These are phyloP conservation scores for Harpagus bidentatus DNA, from an alignment of 2,113 vertebrate genomes.

Conservation along the genomic window DNA sequence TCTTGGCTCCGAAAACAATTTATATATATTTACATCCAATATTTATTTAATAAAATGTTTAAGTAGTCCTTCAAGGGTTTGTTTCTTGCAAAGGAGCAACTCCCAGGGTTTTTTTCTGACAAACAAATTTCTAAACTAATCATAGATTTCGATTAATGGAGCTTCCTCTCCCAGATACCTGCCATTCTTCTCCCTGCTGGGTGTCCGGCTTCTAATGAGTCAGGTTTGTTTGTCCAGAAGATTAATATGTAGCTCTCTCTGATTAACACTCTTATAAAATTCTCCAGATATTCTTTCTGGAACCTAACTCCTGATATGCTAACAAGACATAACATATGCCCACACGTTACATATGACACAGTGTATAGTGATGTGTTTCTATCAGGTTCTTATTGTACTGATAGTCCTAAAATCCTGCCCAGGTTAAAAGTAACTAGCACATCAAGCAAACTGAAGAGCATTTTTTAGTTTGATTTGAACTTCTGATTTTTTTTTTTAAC, in stretches of 20 bases:
- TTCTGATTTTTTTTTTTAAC: not conserved
- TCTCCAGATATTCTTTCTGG: not conserved
- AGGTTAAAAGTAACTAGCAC: not conserved
- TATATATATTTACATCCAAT: not conserved
- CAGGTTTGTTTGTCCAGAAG: not conserved
- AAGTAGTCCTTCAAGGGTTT: not conserved
- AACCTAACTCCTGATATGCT: not conserved
- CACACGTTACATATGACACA: not conserved
- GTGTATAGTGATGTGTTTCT: not conserved
- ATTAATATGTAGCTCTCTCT: not conserved
- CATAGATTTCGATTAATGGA: not conserved
- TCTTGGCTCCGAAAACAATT: not conserved
- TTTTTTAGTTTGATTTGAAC: not conserved
- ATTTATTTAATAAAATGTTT: not conserved
- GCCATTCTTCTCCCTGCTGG: not conserved
- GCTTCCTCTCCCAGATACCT: not conserved
- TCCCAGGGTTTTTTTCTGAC: not conserved
- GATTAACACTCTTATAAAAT: not conserved
- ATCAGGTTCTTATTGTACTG: not conserved
- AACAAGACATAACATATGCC: not conserved
- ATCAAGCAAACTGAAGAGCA: not conserved
- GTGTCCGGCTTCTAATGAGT: not conserved
- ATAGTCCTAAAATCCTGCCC: not conserved
- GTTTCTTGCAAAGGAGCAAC: not conserved
- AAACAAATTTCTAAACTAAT: not conserved